Conservation (phyloP, 2,113 vertebrate genomes). For the Gracilinanus agilis region DNA sequence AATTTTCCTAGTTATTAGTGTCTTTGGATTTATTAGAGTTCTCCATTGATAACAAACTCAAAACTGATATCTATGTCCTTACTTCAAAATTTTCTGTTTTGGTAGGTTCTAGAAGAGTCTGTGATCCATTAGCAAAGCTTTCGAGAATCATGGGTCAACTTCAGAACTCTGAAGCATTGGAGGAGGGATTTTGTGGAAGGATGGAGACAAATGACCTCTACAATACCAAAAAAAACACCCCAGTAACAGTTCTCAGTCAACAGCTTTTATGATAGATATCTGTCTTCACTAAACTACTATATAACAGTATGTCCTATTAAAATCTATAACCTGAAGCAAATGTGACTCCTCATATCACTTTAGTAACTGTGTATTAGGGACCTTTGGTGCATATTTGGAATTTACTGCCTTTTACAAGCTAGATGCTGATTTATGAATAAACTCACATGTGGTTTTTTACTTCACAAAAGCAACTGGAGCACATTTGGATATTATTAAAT, state of each 20-base stretch:
- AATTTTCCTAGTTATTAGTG: too few species aligned
- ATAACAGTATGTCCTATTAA: slow-evolving; percentile 48
- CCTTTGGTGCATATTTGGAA: slow-evolving; percentile 56
- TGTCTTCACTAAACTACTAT: slow-evolving; percentile 34
- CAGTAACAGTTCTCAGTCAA: slow-evolving; percentile 47
- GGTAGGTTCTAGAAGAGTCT: too few species aligned
- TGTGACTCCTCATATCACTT: slow-evolving; percentile 30
- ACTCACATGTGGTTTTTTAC: slow-evolving; percentile 63
- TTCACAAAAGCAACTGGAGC: slow-evolving; percentile 63
- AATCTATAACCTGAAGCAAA: slow-evolving; percentile 61
- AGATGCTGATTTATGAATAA: slow-evolving; percentile 72
- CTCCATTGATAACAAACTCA: too few species aligned
- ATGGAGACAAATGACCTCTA: neutral
- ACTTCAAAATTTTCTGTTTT: too few species aligned
- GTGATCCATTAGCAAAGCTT: too few species aligned
- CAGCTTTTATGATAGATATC: slow-evolving; percentile 39
- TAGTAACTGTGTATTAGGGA: slow-evolving; percentile 46
- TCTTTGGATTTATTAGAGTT: too few species aligned
- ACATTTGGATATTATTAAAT: slow-evolving; percentile 76
- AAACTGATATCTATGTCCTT: too few species aligned
- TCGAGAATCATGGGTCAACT: too few species aligned
- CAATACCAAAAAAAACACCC: slow-evolving; percentile 9
- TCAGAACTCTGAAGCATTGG: too few species aligned
- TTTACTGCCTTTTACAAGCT: slow-evolving; percentile 63
- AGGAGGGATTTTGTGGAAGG: too few species aligned